A percentile compares a stretch with the other conserved stretches of the same genome.
These are phyloP conservation scores for Xestia ashworthii DNA, from an alignment of 2,888 invertebrate genomes.

Conservation along the genomic window DNA sequence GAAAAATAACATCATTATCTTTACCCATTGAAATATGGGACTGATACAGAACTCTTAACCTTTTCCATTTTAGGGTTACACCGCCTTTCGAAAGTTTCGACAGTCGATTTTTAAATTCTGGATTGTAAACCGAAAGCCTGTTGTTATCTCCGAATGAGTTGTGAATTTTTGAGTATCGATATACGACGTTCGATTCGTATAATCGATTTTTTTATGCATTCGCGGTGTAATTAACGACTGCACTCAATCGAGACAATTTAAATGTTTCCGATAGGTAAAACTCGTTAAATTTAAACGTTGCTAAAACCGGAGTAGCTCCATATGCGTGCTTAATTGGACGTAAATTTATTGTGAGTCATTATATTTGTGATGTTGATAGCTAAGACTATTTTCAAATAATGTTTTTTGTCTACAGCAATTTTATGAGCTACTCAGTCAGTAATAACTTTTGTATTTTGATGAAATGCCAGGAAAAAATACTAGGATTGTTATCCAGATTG, in stretches of 20 bases:
- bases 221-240: slow-evolving; percentile 76
- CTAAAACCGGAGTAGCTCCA: slow-evolving; percentile 63
- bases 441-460: slow-evolving; percentile 48
- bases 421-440: slow-evolving; percentile 14
- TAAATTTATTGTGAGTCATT: slow-evolving; percentile 62
- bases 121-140: slow-evolving; percentile 58
- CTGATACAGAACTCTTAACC: slow-evolving; percentile 75
- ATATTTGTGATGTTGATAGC: slow-evolving; percentile 49
- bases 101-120: slow-evolving; percentile 61
- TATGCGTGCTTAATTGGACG: slow-evolving; percentile 68
- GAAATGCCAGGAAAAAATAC: slow-evolving; percentile 55
- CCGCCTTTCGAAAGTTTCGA: slow-evolving; percentile 66
- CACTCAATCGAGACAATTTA: slow-evolving; percentile 77
- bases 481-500: slow-evolving; percentile 17
- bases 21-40: slow-evolving; percentile 72
- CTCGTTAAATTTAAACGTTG: slow-evolving; percentile 74
- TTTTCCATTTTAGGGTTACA: slow-evolving; percentile 76
- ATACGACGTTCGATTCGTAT: slow-evolving; percentile 65
- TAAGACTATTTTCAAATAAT: slow-evolving; percentile 38
- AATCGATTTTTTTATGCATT: slow-evolving; percentile 70
- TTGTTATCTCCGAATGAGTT: slow-evolving; percentile 71
- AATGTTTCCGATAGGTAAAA: slow-evolving; percentile 81
- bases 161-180: slow-evolving; percentile 71
- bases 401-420: slow-evolving; percentile 23
- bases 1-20: slow-evolving; percentile 77